A percentile compares a stretch with the other conserved stretches of the same genome.
Conservation (phyloP, 2,888 invertebrate species). For the Caenorhabditis drosophilae region DNA sequence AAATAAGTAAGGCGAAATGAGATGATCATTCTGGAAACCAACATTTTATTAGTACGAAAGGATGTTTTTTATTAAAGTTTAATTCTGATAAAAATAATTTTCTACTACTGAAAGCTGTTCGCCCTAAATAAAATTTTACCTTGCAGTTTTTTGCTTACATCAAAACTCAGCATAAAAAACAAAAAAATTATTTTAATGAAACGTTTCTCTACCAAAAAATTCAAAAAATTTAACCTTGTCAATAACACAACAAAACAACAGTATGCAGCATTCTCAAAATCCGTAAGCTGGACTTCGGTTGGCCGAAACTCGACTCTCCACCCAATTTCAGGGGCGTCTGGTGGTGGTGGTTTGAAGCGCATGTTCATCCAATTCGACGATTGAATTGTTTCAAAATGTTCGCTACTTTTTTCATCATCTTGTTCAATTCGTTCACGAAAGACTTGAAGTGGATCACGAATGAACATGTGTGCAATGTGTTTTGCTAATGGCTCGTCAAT, state of each 20-base stretch:
- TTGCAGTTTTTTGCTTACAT: too few species aligned
- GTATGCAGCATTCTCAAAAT: slow-evolving; percentile 98
- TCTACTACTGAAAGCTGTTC: too few species aligned
- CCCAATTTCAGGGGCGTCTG: slow-evolving; percentile 87
- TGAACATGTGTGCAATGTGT: slow-evolving; percentile 96
- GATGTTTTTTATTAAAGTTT: neutral
- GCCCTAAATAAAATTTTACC: too few species aligned
- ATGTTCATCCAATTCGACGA: slow-evolving; percentile 70
- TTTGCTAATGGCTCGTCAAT: slow-evolving; percentile 91
- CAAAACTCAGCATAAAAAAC: too few species aligned
- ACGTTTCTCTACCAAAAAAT: too few species aligned
- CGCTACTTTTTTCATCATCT: slow-evolving; percentile 89
- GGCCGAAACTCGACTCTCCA: slow-evolving; percentile 99
- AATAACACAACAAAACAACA: slow-evolving; percentile 96
- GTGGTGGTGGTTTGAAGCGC: slow-evolving; percentile 81
- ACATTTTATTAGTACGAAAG: neutral
- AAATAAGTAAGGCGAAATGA: slow-evolving; percentile 93
- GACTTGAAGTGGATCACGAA: slow-evolving; percentile 89
- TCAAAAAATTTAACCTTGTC: slow-evolving; percentile 76
- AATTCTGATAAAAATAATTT: too few species aligned
- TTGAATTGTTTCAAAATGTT: slow-evolving; percentile 85
- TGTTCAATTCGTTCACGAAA: slow-evolving; percentile 88
- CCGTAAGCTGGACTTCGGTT: slow-evolving; percentile 92
- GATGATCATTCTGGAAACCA: slow-evolving; percentile 81
- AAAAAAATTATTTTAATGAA: too few species aligned